Percentiles rank a stretch among this genome's conserved stretches.
Conservation (phyloP, 2,797 vertebrate species). For the Lepidocolaptes lacrymiger region DNA sequence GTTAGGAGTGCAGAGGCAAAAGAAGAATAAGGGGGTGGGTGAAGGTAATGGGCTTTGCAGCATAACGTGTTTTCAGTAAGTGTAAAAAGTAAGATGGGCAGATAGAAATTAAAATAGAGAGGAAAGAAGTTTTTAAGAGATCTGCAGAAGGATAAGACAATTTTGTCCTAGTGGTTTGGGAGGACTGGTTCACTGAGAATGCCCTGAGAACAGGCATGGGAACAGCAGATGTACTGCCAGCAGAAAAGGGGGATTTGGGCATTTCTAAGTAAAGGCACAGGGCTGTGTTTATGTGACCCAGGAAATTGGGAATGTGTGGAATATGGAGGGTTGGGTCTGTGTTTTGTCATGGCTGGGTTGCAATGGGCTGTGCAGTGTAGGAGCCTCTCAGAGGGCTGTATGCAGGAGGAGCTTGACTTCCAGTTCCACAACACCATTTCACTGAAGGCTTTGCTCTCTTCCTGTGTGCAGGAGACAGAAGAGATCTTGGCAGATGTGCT, state of each 20-base stretch:
- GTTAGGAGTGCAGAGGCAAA: background rate
- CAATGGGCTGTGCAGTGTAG: background rate
- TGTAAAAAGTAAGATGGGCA: background rate
- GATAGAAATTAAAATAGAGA: background rate
- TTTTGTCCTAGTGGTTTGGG: background rate
- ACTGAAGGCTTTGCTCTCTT: background rate
- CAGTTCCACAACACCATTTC: rapidly evolving
- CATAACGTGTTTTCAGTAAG: background rate
- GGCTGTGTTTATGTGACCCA: background rate
- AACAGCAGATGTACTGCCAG: background rate
- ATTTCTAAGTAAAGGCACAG: background rate
- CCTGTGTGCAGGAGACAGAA: conserved; percentile 88
- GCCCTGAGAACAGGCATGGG: background rate
- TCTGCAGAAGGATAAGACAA: background rate
- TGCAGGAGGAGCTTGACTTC: background rate
- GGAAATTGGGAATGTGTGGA: background rate
- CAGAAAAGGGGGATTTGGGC: background rate
- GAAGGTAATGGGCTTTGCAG: background rate
- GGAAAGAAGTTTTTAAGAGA: background rate
- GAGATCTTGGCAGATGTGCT: conserved; percentile 94
- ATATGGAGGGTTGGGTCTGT: background rate
- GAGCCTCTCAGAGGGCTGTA: background rate
- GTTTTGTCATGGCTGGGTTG: rapidly evolving
- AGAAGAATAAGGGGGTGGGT: no score
- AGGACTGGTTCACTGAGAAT: background rate